Base-by-base conservation (phyloP, 1,140 invertebrate genomes). In the Diachasmimorpha longicaudata region DNA sequence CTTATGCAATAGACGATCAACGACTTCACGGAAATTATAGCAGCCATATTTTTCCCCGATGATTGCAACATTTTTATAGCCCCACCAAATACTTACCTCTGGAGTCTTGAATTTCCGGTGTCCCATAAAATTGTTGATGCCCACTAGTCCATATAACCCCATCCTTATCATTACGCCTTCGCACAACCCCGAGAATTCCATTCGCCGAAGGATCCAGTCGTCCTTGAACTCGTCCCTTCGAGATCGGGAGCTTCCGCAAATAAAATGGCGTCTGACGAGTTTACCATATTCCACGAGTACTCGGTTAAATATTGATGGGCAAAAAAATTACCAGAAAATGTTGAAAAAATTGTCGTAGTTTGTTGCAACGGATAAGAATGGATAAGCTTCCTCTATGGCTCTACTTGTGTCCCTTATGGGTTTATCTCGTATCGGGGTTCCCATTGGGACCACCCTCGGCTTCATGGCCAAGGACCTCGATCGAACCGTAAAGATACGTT, bases 401-500 rank as follows among this genome's bases (percentile, higher is more conserved):
- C 31, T 68, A 68, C n/a, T 68, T 68, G 52, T 73, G 55, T 73
- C 52, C 37, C 55, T 73, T 72, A 31, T 11, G 71, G 66, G 36
- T 68, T 39, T 73, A 39, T 63, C 52, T 63, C 14, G 36, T 73
- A 42, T 66, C 52, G 9, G 14, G 16, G 16, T 73, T 68, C 13
- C 66, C 25, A 36, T 68, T 37, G 66, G 71, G 73, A 74, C 73
- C 73, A 74, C 73, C 73, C 73, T 74, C 63, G 66, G 44, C 23
- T 74, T 74, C 73, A 67, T 67, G 63, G 66, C 6, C 66, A 68
- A 68, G 66, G 42, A 55, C 21, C 37, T 67, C 76, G 79, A 81
- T 83, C 69, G 37, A 78, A 72, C 69, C 74, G 79, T 78, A 79
- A 81, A 83, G 81, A 82, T 82, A 82, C 16, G 66, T 68, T 68